phyloP scores from a whole-genome alignment of 2,797 vertebrate genomes.

The Paedocypris micromegethes region DNA sequence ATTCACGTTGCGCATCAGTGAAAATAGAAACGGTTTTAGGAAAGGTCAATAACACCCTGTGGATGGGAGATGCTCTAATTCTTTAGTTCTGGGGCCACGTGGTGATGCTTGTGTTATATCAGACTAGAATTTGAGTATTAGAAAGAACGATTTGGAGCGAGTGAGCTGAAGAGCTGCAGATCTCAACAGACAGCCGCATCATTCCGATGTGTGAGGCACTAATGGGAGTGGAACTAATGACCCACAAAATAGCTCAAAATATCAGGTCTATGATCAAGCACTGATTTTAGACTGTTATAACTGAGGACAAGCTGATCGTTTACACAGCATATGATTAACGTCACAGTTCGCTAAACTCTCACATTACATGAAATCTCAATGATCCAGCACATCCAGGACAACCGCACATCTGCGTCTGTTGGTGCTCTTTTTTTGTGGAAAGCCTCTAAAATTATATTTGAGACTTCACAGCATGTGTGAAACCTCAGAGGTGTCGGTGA shows the following conservation, averaged over 20 bases:
- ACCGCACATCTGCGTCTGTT: background rate
- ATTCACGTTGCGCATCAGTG: slow-evolving; percentile 15
- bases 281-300: slow-evolving; percentile 24
- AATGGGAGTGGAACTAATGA: slow-evolving; percentile 36
- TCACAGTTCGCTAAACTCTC: slow-evolving; percentile 3
- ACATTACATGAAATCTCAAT: slow-evolving; percentile 13
- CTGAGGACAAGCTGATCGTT: slow-evolving; percentile 3
- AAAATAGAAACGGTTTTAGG: slow-evolving; percentile 36
- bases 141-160: slow-evolving; percentile 18
- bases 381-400: background rate
- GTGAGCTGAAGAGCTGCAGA: slow-evolving; percentile 16
- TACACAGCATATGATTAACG: slow-evolving; percentile 18
- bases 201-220: slow-evolving; percentile 12
- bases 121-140: slow-evolving; percentile 12
- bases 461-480: background rate
- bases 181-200: slow-evolving; percentile 24
- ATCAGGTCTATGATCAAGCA: slow-evolving; percentile 30
- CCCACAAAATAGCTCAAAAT: slow-evolving; percentile 30
- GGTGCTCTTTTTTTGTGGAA: background rate
- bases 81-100: slow-evolving; percentile 32
- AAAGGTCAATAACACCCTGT: slow-evolving; percentile 42
- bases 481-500: background rate
- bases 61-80: slow-evolving; percentile 32
- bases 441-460: background rate
- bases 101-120: slow-evolving; percentile 33